Conservation (phyloP, 2,797 vertebrate species). For the Falco biarmicus region DNA sequence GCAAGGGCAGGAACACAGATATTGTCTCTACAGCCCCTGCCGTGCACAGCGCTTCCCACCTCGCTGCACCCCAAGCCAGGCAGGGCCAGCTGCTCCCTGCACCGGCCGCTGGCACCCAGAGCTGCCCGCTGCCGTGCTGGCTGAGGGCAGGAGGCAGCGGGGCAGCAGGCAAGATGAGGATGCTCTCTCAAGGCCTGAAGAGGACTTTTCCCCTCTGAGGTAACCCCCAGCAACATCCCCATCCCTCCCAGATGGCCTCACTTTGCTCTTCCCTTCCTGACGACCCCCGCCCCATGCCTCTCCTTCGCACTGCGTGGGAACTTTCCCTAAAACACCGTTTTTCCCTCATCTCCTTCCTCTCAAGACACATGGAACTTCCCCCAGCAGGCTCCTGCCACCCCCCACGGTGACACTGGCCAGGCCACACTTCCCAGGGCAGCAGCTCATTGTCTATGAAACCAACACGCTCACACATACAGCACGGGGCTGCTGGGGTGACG, state of each 20-base stretch:
- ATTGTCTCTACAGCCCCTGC: not conserved
- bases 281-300: rapidly evolving
- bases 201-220: not conserved
- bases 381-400: not conserved
- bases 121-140: rapidly evolving
- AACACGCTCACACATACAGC: not conserved
- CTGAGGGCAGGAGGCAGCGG: not conserved
- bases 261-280: not conserved
- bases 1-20: not conserved
- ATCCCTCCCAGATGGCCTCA: not conserved
- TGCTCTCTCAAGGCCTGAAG: not conserved
- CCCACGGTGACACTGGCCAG: not conserved
- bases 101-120: not conserved
- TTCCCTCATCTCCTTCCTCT: not conserved
- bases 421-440: not conserved
- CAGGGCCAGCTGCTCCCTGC: not conserved
- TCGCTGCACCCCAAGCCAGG: rapidly evolving
- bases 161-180: not conserved
- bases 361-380: conserved; percentile 3
- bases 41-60: not conserved
- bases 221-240: not conserved
- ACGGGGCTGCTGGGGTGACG: not conserved
- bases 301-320: not conserved
- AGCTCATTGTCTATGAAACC: not conserved
- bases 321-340: not conserved